Conservation (phyloP, 1,140 invertebrate species). For the Sogatella furcifera region DNA sequence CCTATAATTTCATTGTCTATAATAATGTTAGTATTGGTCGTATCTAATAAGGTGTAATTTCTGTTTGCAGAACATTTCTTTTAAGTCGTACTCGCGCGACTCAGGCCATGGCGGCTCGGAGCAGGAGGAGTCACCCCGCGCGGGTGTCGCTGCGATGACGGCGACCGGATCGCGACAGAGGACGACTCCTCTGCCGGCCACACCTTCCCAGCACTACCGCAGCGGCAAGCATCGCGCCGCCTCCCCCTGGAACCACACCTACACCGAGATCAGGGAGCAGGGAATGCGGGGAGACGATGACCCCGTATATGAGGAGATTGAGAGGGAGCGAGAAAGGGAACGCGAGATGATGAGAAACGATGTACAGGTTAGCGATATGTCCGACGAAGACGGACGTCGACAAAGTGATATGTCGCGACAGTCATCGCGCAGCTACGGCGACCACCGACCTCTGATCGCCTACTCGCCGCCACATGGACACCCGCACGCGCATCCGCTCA, state of each 20-base stretch:
- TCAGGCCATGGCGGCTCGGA: slow-evolving; percentile 51
- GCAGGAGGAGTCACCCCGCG: slow-evolving; percentile 48
- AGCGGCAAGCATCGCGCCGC: slow-evolving; percentile 22
- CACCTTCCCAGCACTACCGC: slow-evolving; percentile 21
- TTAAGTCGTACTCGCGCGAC: slow-evolving; percentile 53
- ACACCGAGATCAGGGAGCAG: slow-evolving; percentile 45
- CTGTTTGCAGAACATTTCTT: slow-evolving; percentile 54
- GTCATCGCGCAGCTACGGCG: slow-evolving; percentile 67
- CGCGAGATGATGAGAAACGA: slow-evolving; percentile 35
- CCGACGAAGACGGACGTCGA: slow-evolving; percentile 63
- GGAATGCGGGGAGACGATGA: slow-evolving; percentile 47
- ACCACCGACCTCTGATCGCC: slow-evolving; percentile 62
- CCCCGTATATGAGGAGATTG: slow-evolving; percentile 70
- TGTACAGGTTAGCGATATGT: slow-evolving; percentile 64
- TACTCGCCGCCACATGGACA: slow-evolving; percentile 41
- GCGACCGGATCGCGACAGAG: neutral
- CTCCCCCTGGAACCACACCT: slow-evolving; percentile 43
- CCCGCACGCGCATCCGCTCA: slow-evolving; percentile 32
- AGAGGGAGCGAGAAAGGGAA: slow-evolving; percentile 40
- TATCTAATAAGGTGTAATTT: slow-evolving; percentile 15
- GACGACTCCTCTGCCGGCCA: slow-evolving; percentile 21
- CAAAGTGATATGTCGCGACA: slow-evolving; percentile 64
- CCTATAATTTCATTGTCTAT: no score
- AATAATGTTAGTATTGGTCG: no score
- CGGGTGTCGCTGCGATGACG: slow-evolving; percentile 37